Base-by-base conservation (phyloP, 1,140 invertebrate species). In the Aphaenogaster ashmeadi region DNA sequence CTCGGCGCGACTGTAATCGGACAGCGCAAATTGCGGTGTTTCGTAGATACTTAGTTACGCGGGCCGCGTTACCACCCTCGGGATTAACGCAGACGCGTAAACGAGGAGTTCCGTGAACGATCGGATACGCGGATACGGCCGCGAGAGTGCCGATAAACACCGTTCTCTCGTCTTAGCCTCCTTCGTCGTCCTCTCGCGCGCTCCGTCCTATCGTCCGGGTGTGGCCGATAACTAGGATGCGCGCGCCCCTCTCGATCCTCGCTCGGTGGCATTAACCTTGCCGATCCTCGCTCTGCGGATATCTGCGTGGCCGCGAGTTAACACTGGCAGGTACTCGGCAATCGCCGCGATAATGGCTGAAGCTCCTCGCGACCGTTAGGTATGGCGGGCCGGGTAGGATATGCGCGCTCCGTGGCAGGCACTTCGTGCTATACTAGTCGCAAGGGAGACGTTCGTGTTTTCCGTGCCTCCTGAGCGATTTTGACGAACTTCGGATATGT, bases 221-320 rank as follows among this genome's bases (percentile, higher is more conserved):
- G 91, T 91, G 91, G 91, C 64, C 88, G 89, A 90, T 92, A 92
- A 92, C 86, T 88, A 92, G 91, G 91, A 92, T 93, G 78, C 88
- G 84, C 69, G 80, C 54, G 44, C 67, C 84, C 58, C 36, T 87
- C 64, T 75, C 60, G 85, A 88, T 85, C 66, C 36, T 66, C 71
- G 81, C 60, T 79, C 92, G 87, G 89, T 92, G 92, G 92, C 92
- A 93, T 93, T 93, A 93, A 93, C 92, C 92, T 93, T 93, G 91
- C 80, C 87, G 87, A 92, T 90, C 77, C 90, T 85, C 86, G 84
- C 62, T 47, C 60, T 58, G 44, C 78, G 83, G 66, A 88, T 90
- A 90, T 90, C 87, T 86, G 72, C 87, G 87, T 89, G 50, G 90
- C 67, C 78, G 88, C 87, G 84, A 85, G 90, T 91, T 92, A 92